These are phyloP conservation scores for Oxyura jamaicensis DNA, from an alignment of 2,113 vertebrate species.

Conservation along the genomic window DNA sequence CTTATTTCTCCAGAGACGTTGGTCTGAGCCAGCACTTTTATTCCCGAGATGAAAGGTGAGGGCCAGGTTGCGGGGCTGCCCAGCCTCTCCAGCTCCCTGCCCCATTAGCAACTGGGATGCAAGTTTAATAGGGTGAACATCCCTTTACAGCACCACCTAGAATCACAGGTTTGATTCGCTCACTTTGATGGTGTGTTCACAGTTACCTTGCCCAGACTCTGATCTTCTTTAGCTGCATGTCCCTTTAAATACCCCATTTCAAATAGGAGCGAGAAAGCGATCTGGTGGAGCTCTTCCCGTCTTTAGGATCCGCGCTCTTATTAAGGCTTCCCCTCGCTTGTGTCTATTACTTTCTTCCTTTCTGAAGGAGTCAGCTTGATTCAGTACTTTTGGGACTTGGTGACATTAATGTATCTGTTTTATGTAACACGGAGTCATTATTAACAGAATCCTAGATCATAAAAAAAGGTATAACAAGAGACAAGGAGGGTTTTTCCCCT, in stretches of 20 bases:
- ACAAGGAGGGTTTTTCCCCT: slow-evolving; percentile 82
- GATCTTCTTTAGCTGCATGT: neutral
- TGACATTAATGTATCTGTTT: slow-evolving; percentile 80
- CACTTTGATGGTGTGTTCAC: neutral
- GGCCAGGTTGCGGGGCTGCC: neutral
- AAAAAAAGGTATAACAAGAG: slow-evolving; percentile 81
- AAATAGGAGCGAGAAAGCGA: neutral
- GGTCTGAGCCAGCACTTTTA: neutral
- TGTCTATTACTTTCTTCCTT: neutral
- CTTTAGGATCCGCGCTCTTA: neutral
- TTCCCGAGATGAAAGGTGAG: neutral
- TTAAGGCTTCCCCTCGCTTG: neutral
- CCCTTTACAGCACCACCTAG: neutral
- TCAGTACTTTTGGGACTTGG: slow-evolving; percentile 74
- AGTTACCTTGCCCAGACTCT: neutral
- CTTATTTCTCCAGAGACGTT: neutral
- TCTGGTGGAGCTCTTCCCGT: neutral
- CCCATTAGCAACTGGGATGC: neutral
- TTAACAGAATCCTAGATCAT: slow-evolving; percentile 75
- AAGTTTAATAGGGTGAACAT: neutral
- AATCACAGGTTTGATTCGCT: neutral
- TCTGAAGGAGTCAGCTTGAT: slow-evolving; percentile 71
- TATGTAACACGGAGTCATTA: slow-evolving; percentile 76
- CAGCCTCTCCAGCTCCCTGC: neutral
- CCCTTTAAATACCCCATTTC: slow-evolving; percentile 44